Conservation (phyloP, 2,888 invertebrate genomes). For the Diogma glabrata region DNA sequence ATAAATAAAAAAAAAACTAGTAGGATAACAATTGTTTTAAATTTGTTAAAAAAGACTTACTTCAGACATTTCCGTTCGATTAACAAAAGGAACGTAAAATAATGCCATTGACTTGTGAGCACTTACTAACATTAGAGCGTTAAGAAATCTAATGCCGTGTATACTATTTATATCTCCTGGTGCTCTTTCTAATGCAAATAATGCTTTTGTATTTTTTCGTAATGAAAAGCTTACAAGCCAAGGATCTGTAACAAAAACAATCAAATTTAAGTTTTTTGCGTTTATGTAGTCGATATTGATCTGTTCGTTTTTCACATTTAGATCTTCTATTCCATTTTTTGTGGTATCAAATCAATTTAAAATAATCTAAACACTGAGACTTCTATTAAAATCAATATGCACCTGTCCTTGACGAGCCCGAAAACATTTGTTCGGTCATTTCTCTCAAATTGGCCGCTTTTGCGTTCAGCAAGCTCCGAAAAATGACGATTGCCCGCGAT, state of each 20-base stretch:
- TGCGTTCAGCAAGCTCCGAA: too few relatives aligned
- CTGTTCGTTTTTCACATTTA: too few relatives aligned
- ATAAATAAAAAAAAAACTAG: too few relatives aligned
- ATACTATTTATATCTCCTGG: conserved; percentile 48
- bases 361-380: too few relatives aligned
- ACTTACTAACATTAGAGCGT: conserved; percentile 48
- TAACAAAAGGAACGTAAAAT: conserved; percentile 53
- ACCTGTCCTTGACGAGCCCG: too few relatives aligned
- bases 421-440: too few relatives aligned
- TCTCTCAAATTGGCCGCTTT: too few relatives aligned
- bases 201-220: conserved; percentile 42
- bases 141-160: conserved; percentile 54
- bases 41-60: conserved; percentile 30
- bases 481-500: too few relatives aligned
- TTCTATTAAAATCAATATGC: too few relatives aligned
- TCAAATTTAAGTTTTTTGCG: conserved; percentile 11
- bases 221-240: conserved; percentile 49
- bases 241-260: conserved; percentile 33
- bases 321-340: too few relatives aligned
- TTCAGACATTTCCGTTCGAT: conserved; percentile 53
- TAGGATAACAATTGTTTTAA: too few relatives aligned
- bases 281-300: not conserved
- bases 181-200: conserved; percentile 40
- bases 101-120: conserved; percentile 62
- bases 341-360: too few relatives aligned